These are phyloP conservation scores for Tipula helvola DNA, from an alignment of 2,888 invertebrate species.

Conservation along the genomic window DNA sequence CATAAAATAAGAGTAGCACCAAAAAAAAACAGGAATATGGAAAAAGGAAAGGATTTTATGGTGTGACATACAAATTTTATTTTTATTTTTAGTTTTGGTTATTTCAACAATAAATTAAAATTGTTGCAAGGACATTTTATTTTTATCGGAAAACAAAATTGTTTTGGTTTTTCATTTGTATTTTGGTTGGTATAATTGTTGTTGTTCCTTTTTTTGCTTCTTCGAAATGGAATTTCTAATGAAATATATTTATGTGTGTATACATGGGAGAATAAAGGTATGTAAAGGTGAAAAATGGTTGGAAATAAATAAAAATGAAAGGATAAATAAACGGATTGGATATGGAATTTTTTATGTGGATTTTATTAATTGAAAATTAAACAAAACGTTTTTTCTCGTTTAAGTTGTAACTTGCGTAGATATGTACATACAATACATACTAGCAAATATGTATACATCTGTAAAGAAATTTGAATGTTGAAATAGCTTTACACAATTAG, in stretches of 20 bases:
- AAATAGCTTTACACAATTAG: no score
- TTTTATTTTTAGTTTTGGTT: neutral
- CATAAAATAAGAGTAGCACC: neutral
- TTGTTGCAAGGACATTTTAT: constrained; percentile 4
- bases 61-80: neutral
- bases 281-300: neutral
- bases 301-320: neutral
- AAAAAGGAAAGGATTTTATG: neutral
- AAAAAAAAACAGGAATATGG: neutral
- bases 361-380: neutral
- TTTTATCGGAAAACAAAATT: neutral
- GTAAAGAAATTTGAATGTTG: neutral
- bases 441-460: no score
- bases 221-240: neutral
- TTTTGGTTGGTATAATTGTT: neutral
- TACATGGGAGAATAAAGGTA: neutral
- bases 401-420: neutral
- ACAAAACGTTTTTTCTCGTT: neutral
- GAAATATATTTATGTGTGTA: neutral
- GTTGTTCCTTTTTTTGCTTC: neutral
- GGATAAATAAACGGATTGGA: neutral
- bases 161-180: neutral
- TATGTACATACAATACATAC: neutral
- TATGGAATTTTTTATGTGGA: neutral
- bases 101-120: neutral